Evolutionary conservation across 35 echinoderm and acorn worm genomes (phyloP), one percentile per base, ranked within the genome.

Genomic region (Patiria miniata): DNA sequence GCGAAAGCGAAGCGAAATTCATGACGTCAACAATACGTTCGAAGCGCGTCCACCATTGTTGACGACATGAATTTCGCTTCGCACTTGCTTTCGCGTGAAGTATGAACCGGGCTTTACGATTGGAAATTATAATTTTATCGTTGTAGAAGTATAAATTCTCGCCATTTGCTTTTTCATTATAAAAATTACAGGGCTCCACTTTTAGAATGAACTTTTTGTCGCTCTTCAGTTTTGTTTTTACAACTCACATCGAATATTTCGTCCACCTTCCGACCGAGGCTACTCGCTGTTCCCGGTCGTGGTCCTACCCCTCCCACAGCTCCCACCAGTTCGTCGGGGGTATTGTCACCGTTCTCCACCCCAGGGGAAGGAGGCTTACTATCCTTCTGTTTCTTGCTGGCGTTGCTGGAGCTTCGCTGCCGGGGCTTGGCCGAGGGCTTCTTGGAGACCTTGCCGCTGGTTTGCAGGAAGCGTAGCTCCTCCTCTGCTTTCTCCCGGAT

Each of bases 401-500:
- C 21, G 14, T 53, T 79, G 26, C 83, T 84, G 9, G 79, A 91
- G 51, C 36, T 58, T 18, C 89, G 18, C 53, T 77, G 61, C 21
- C 85, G 52, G 17, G 54, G 37, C 77, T 89, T 90, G 40, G 44
- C 42, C 7, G 69, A 37, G 32, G 92, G 89, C 68, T 94, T 95
- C 81, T 94, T 98, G 77, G 90, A 84, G 29, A 99, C 79, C 86
- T 99, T 99, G 16, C 96, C 96, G 52, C 92, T 99, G 9, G 89
- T 90, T 81, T 99, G 87, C 23, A 99, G 52, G 77, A 69, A 99
- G 39, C 86, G 79, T 21, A 99, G 5, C 51, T 99, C 96, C 52
- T 99, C 89, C 54, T 99, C 90, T 1, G 92, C 92, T 55, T 95
- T 92, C 55, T 95, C 78, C 34, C 92, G 91, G 82, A 99, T 90